Evolutionary conservation across 2,888 invertebrate genomes (phyloP), one percentile per base, ranked within the genome.

Genomic region (Drosophila parthenogenetica): DNA sequence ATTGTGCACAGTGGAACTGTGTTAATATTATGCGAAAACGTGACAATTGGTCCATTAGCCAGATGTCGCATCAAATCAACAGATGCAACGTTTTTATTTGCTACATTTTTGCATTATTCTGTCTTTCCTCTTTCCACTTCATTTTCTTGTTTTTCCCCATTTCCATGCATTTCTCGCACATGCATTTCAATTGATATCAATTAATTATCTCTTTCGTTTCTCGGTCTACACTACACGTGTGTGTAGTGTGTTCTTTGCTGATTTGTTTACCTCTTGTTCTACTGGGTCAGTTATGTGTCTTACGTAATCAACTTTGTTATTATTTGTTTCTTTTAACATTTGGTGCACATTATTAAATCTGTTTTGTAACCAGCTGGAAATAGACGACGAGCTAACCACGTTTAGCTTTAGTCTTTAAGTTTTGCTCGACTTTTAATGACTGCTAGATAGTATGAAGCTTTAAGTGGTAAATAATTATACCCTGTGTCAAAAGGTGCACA

Each of bases 11-110:
- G 13, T 35, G 17, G 42, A 73, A 67, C 65, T 69, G 57, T 67
- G 51, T 60, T 73, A 65, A 69, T 77, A 68, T 54, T 69, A 82
- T 85, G 71, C 70, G 53, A 70, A 69, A 81, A 87, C 81, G 87
- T 82, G 87, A 87, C 87, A 76, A 69, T 75, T 73, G 60, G 59
- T 25, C 17, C 50, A 39, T 64, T 51, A 66, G 55, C 40, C 25
- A 35, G 57, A 13, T 35, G 29, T 42, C 48, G 16, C 65, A 61
- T 35, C 40, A 19, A 29, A 49, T 39, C 64, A 13, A 19, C 58
- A 50, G 57, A n/a, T 42, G 65, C 55, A 60, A 60, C 19, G 22
- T 59, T 75, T 25, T 39, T 37, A 55, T 54, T 51, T 65, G 32
- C 42, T 59, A 16, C 48, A 51, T 43, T 67, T 19, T 53, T 59